phyloP scores from a whole-genome alignment of 2,113 vertebrate genomes.

The Muntiacus reevesi region DNA sequence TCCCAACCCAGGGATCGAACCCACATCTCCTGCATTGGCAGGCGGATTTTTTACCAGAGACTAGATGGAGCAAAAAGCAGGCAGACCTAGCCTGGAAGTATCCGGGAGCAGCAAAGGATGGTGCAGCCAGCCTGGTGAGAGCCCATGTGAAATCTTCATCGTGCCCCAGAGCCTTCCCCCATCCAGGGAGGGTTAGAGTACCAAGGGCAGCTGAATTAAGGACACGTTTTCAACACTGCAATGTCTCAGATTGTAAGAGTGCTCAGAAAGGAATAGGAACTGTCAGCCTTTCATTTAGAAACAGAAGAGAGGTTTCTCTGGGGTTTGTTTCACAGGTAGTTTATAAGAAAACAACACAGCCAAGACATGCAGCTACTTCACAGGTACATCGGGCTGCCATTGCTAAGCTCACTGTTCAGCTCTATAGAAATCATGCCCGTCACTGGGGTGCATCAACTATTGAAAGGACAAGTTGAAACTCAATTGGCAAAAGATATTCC shows the following conservation, averaged over 20 bases:
- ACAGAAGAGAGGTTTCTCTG: neutral
- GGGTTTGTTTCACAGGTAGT: neutral
- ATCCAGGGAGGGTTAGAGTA: neutral
- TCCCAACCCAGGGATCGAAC: neutral
- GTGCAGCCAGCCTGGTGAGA: neutral
- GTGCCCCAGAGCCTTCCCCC: neutral
- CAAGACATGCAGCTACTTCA: neutral
- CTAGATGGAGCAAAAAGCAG: neutral
- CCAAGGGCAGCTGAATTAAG: too few species aligned
- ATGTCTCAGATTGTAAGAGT: neutral
- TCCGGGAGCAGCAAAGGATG: neutral
- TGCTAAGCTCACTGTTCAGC: neutral
- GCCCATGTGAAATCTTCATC: too few species aligned
- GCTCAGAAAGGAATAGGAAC: neutral
- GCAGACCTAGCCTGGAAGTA: neutral
- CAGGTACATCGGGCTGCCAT: neutral
- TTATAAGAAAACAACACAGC: neutral
- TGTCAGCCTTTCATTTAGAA: neutral
- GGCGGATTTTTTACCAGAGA: neutral
- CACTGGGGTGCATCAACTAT: neutral
- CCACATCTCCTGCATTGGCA: neutral
- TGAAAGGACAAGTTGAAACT: neutral
- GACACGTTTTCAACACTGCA: neutral
- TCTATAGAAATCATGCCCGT: neutral
- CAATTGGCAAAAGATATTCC: neutral